Base-by-base conservation (phyloP, 2,888 invertebrate species). In the Drosophila testacea region DNA sequence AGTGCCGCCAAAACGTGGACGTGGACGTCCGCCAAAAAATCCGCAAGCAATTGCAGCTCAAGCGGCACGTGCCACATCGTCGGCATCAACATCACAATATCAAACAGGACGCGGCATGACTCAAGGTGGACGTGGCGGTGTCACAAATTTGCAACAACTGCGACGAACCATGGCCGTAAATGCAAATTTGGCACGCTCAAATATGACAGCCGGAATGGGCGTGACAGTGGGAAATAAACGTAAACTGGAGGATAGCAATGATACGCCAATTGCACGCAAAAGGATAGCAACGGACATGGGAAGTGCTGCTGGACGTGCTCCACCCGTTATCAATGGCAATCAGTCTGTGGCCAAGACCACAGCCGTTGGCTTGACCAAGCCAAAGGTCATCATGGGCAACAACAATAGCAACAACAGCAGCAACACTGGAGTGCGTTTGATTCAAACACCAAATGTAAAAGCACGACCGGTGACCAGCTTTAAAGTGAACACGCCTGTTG, bases 141-240 rank as follows among this genome's bases (percentile, higher is more conserved):
- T 77, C 11, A 76, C 78, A n/a, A 83, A 83, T 32, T 55, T 90
- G 39, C 89, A 90, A 36, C 87, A 87, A 34, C 46, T 90, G 47
- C 78, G 90, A 22, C 85, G 88, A 48, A 79, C 77, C 6, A 77
- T 86, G 34, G 67, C 79, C 0, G 70, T 77, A 28, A 67, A 79
- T 2, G 59, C 80, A 0, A 83, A 70, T 61, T 48, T 81, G 44
- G 56, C 63, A 4, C 73, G 82, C 6, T 52, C 59, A 1, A 61
- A 74, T 50, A 68, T 86, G 62, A 32, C 42, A 36, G 63, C 60
- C 11, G 62, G 22, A 9, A 22, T 22, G 22, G 7, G 39, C 2
- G 30, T 50, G 9, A 16, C 48, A 0, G 30, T 42, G 16, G 64
- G 75, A 28, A 52, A 60, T 16, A 89, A 89, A 9, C 84, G 88